Evolutionary conservation across 2,113 vertebrate species (phyloP), one percentile per base, ranked within the genome.

Genomic region (Gobio gobio): DNA sequence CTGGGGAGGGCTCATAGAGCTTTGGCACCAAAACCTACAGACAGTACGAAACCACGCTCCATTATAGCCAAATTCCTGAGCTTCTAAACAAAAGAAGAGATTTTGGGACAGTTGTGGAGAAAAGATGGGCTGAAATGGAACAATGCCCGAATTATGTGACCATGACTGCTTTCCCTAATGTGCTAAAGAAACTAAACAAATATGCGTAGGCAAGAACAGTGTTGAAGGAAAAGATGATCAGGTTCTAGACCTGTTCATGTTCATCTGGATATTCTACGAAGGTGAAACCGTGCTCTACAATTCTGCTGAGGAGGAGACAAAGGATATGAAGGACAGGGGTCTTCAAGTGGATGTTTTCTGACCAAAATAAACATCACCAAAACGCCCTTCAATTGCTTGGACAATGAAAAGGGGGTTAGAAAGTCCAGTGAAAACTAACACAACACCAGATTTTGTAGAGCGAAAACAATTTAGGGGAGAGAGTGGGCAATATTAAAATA

Each of bases 171-270:
- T 18, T 18, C 20, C 20, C 51, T 54, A 14, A 54, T 14, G 16
- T 54, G 4, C 14, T 5, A 54, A 54, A 54, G 14, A 61, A 63
- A 83, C 2, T 14, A 3, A 20, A 18, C 10, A 56, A 84, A 22
- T 76, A 76, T 13, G 4, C 10, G 0, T 26, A 77, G n/a, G 59
- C 73, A 3, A 83, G 75, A 43, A 83, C 58, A 75, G 56, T 20
- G 0, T 20, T 63, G n/a, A 66, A 77, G 36, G 83, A 54, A 84
- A 75, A 76, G 18, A 73, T 26, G 59, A 75, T 84, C 10, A 84
- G 29, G 26, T 76, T 84, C 16, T 26, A 83, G 56, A 63, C n/a
- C 29, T 29, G 29, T 29, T 29, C 29, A n/a, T n/a, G n/a, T n/a
- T n/a, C n/a, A n/a, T n/a, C n/a, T n/a, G n/a, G n/a, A n/a, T n/a